phyloP scores from a whole-genome alignment of 2,113 vertebrate genomes.

The Ceyx cyanopectus region DNA sequence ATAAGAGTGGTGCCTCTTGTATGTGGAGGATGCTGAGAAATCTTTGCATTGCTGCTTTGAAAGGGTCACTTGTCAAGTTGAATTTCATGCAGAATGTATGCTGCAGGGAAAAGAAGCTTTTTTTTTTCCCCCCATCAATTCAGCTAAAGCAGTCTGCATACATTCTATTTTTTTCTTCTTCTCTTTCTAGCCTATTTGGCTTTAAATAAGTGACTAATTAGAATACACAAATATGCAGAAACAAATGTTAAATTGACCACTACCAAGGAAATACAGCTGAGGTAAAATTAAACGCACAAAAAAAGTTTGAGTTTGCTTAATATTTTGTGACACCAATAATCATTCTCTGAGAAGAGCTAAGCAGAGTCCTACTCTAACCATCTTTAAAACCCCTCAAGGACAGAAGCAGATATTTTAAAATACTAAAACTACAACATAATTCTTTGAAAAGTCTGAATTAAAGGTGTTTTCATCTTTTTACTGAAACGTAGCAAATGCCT shows the following conservation, averaged over 20 bases:
- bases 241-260: neutral
- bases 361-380: neutral
- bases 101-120: constrained; percentile 39
- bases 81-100: constrained; percentile 65
- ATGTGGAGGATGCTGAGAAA: neutral
- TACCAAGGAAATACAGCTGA: neutral
- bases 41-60: constrained; percentile 32
- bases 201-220: constrained; percentile 13
- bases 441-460: constrained; percentile 35
- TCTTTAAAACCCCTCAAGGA: constrained; percentile 14
- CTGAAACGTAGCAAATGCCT: neutral
- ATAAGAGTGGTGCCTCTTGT: neutral
- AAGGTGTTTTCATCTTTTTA: constrained; percentile 49
- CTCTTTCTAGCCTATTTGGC: neutral
- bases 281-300: neutral
- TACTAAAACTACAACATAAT: constrained; percentile 28
- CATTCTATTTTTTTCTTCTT: neutral
- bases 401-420: constrained; percentile 33
- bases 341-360: neutral
- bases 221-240: neutral
- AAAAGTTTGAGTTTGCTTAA: neutral
- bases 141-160: constrained; percentile 43
- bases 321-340: neutral
- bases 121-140: neutral
- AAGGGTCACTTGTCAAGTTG: constrained; percentile 72